phyloP scores from a whole-genome alignment of 1,140 invertebrate genomes.

The Pygmarrhopalites habei region DNA sequence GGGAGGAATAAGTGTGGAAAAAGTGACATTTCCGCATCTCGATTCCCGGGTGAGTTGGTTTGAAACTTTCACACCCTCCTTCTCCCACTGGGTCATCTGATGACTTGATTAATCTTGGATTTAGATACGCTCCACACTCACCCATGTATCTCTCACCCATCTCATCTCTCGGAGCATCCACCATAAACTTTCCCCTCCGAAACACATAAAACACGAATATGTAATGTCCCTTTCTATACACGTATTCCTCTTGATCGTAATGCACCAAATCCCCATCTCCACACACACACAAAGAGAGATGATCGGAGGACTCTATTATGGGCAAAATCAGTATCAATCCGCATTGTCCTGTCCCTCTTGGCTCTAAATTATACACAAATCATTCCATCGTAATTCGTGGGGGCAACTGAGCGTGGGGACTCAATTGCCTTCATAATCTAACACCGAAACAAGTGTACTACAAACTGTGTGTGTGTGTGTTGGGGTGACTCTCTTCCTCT shows the following conservation, averaged over 20 bases:
- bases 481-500: no score
- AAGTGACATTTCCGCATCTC: slow-evolving; percentile 27
- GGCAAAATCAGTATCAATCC: slow-evolving; percentile 3
- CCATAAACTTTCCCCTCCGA: no score
- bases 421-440: neutral
- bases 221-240: neutral
- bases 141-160: neutral
- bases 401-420: neutral
- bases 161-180: neutral
- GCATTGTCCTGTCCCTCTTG: neutral
- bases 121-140: slow-evolving; percentile 23
- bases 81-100: slow-evolving; percentile 26
- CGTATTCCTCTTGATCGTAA: neutral
- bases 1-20: slow-evolving; percentile 1
- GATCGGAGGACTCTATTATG: no score
- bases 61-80: slow-evolving; percentile 18
- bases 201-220: neutral
- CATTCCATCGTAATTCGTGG: slow-evolving; percentile 9
- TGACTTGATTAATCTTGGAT: slow-evolving; percentile 35
- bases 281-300: no score
- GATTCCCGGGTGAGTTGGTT: slow-evolving; percentile 3
- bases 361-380: slow-evolving; percentile 12
- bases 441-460: slow-evolving; percentile 5
- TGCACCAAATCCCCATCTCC: neutral
- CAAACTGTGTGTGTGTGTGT: no score